These are phyloP conservation scores for Metacarcinus magister DNA, from an alignment of 2,888 invertebrate genomes.

Conservation along the genomic window DNA sequence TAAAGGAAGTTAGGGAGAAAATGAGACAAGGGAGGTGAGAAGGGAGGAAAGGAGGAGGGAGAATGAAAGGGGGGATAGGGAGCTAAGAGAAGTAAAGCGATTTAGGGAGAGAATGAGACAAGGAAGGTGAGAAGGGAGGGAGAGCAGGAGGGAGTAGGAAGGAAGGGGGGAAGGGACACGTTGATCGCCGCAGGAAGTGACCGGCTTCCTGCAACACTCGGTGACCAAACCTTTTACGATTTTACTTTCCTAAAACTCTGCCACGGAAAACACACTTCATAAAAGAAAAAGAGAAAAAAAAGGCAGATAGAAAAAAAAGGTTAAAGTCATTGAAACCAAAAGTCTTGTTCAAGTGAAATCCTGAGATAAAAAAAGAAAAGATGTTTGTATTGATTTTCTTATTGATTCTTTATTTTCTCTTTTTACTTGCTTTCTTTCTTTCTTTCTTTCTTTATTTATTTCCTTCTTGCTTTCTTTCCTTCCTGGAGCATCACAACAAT, in stretches of 20 bases:
- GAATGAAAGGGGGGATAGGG: not conserved
- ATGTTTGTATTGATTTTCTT: not conserved
- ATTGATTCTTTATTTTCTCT: not conserved
- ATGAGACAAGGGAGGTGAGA: not conserved
- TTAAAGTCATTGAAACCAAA: not conserved
- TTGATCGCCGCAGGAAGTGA: not conserved
- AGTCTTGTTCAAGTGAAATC: constrained; percentile 1
- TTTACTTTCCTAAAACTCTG: not conserved
- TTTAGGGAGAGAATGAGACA: not conserved
- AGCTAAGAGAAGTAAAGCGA: not conserved
- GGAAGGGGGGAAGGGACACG: not conserved
- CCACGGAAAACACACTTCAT: not conserved
- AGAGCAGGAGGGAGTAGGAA: not conserved
- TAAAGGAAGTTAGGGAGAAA: not conserved
- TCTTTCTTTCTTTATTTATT: not conserved
- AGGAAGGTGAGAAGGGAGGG: not conserved
- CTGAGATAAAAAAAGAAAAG: not conserved
- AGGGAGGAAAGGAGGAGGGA: no score
- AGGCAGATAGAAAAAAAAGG: not conserved
- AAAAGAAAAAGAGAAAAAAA: not conserved
- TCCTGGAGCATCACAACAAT: not conserved
- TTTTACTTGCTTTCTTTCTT: not conserved
- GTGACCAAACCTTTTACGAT: no score
- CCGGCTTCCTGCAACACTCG: not conserved
- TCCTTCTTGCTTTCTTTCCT: not conserved